phyloP scores from a whole-genome alignment of 2,888 invertebrate species.

The Clivina fossor region DNA sequence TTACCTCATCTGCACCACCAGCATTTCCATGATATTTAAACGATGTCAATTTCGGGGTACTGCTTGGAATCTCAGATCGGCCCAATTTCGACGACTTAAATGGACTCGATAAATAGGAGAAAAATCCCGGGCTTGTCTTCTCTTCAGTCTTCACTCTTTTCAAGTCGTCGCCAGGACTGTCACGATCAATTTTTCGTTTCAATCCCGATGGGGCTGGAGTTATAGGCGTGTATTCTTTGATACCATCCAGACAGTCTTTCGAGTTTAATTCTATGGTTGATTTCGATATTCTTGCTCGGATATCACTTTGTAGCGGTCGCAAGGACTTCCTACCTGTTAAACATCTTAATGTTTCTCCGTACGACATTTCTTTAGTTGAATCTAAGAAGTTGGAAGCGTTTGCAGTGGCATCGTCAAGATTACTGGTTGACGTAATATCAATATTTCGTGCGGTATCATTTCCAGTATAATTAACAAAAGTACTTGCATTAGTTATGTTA shows the following conservation, averaged over 20 bases:
- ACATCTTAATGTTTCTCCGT: conserved; percentile 44
- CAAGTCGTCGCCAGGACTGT: conserved; percentile 44
- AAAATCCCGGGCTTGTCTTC: conserved; percentile 39
- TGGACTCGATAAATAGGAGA: conserved; percentile 47
- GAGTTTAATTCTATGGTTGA: conserved; percentile 35
- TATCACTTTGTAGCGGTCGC: conserved; percentile 36
- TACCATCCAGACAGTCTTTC: conserved; percentile 3
- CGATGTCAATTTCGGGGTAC: conserved; percentile 48
- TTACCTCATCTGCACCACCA: conserved; percentile 41
- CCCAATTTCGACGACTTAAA: conserved; percentile 44
- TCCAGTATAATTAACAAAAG: conserved; percentile 37
- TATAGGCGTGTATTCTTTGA: conserved; percentile 5
- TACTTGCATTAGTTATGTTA: conserved; percentile 29
- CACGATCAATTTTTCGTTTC: conserved; percentile 47
- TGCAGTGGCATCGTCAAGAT: conserved; percentile 36
- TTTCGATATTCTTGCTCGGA: conserved; percentile 40
- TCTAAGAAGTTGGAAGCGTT: conserved; percentile 41
- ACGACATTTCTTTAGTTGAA: conserved; percentile 42
- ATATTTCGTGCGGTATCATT: conserved; percentile 46
- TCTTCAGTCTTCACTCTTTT: conserved; percentile 44
- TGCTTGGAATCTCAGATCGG: conserved; percentile 41
- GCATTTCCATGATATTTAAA: conserved; percentile 43
- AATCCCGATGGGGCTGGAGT: conserved; percentile 39
- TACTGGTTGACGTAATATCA: conserved; percentile 42
- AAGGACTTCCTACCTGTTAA: conserved; percentile 40